These are phyloP conservation scores for Rhimphoctona megacephalus DNA, from an alignment of 2,888 invertebrate species.

Conservation along the genomic window DNA sequence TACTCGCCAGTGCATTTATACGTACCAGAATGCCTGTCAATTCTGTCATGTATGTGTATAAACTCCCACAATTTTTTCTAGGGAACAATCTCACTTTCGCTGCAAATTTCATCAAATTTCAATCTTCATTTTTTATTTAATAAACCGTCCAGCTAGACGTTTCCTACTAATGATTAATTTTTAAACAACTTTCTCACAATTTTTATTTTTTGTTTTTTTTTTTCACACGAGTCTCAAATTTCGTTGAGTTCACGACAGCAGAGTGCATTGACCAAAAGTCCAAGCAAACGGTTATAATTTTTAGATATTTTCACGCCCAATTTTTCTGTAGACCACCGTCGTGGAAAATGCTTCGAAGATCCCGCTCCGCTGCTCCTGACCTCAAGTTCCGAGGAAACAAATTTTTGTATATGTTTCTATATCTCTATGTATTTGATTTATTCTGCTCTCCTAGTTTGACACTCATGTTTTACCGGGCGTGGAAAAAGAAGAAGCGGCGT, in stretches of 20 bases:
- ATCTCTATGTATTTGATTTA: constrained; percentile 26
- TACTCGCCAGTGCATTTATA: constrained; percentile 15
- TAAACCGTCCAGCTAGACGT: too few species aligned
- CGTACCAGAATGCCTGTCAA: constrained; percentile 7
- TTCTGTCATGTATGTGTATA: neutral
- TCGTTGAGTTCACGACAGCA: constrained; percentile 6
- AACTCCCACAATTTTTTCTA: neutral
- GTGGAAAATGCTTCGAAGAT: constrained; percentile 31
- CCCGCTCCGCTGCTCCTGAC: constrained; percentile 20
- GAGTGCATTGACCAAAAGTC: neutral
- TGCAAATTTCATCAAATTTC: constrained; percentile 1
- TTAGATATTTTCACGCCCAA: constrained; percentile 32
- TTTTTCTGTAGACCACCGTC: constrained; percentile 43
- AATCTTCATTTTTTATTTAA: neutral
- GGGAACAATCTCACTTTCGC: neutral
- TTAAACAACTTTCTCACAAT: too few species aligned
- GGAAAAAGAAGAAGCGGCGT: constrained; percentile 23
- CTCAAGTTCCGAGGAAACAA: neutral
- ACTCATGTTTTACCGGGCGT: constrained; percentile 52
- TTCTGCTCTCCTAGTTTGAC: constrained; percentile 70
- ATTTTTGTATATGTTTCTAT: neutral
- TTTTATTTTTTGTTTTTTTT: neutral
- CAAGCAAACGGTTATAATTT: neutral
- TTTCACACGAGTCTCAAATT: constrained; percentile 27
- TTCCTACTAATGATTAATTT: too few species aligned